A percentile compares a stretch with the other conserved stretches of the same genome.
Conservation (phyloP, 2,888 invertebrate species). For the Melieria crassipennis region DNA sequence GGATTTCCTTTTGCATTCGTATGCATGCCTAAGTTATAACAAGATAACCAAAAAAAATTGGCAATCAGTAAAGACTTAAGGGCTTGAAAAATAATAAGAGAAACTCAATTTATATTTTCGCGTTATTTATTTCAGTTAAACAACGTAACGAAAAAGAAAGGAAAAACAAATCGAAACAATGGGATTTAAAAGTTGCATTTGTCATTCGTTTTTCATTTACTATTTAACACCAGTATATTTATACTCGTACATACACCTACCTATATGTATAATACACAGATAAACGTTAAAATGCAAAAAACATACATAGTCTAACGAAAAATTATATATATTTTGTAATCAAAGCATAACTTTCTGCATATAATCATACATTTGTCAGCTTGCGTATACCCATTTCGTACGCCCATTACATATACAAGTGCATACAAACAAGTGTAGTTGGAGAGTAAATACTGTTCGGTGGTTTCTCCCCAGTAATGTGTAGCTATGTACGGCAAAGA, state of each 20-base stretch:
- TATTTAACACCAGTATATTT: slow-evolving; percentile 28
- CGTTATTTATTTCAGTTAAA: slow-evolving; percentile 19
- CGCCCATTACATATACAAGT: too few species aligned
- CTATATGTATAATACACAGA: slow-evolving; percentile 19
- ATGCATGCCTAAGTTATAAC: slow-evolving; percentile 28
- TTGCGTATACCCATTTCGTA: too few species aligned
- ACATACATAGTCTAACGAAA: too few species aligned
- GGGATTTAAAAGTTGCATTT: slow-evolving; percentile 30
- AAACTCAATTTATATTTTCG: slow-evolving; percentile 15
- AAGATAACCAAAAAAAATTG: slow-evolving; percentile 36
- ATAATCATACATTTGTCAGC: too few species aligned
- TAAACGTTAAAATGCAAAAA: neutral
- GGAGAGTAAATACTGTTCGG: too few species aligned
- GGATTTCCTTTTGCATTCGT: slow-evolving; percentile 9
- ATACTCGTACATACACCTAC: slow-evolving; percentile 25
- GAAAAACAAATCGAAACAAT: slow-evolving; percentile 15
- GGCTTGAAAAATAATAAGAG: slow-evolving; percentile 30
- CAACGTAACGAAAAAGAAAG: slow-evolving; percentile 8
- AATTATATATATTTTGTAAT: slow-evolving; percentile 36
- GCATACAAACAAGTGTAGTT: too few species aligned
- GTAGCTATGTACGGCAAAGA: too few species aligned
- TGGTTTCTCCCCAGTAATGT: too few species aligned
- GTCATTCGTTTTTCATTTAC: slow-evolving; percentile 17
- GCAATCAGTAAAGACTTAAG: slow-evolving; percentile 50
- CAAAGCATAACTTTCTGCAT: too few species aligned